Evolutionary conservation across 2,113 vertebrate genomes (phyloP), one percentile per base, ranked within the genome.

Genomic region (Callipepla squamata): DNA sequence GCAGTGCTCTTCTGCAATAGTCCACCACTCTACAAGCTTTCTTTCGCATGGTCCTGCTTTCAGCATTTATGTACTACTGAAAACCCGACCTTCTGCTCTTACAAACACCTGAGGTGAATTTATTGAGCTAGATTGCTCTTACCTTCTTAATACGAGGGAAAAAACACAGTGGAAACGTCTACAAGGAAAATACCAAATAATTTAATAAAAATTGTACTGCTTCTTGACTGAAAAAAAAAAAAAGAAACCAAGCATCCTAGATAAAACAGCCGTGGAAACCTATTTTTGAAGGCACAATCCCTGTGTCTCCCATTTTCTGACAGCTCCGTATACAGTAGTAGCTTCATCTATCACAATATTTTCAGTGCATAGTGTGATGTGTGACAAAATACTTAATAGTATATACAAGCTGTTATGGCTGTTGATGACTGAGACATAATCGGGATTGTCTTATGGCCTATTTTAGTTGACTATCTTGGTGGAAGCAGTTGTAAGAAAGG

Each of bases 331-430:
- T 85, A 87, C 55, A 77, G 45, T 26, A 59, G 80, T 62, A 91
- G 25, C 62, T 91, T 47, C 42, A 89, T 63, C 84, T 87, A 95
- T 92, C 85, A 93, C 44, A 92, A 92, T 93, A 96, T 94, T 94
- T 92, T 85, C 89, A 93, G 63, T 87, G 69, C 18, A 58, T 17
- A 36, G 58, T 70, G 22, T 80, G 79, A 87, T 73, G 72, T 87
- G n/a, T 77, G 63, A 95, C 84, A 96, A 96, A 94, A 75, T 93
- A 45, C 84, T 91, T 95, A 93, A 93, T 92, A 87, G 50, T 80
- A 78, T 83, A 67, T 89, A 91, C 59, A 80, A 85, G 84, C 77
- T 93, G 78, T 93, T 96, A 83, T n/a, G 77, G 83, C 58, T 93
- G 86, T 69, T 78, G 91, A 9, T 79, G 74, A 68, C 21, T 67